Evolutionary conservation across 2,113 vertebrate species (phyloP), one percentile per base, ranked within the genome.

Genomic region (Parotia lawesii): DNA sequence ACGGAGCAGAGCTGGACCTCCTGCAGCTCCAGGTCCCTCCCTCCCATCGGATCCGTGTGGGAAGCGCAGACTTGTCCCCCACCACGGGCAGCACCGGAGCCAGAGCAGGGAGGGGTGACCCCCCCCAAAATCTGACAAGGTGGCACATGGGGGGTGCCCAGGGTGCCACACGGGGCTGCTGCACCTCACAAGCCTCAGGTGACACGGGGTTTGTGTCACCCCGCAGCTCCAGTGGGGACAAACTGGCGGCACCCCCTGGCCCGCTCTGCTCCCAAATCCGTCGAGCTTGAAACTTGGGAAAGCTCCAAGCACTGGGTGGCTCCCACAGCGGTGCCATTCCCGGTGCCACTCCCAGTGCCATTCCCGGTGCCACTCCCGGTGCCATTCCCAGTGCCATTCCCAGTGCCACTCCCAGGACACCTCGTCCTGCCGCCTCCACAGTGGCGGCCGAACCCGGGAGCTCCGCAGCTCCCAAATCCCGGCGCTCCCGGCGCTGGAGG

Each of bases 401-500:
- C 33, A 48, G 31, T 61, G 53, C 50, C 54, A n/a, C 13, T 22
- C 54, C 29, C 90, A 51, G 6, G 0, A 12, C 77, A 48, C 48
- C 79, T 12, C 0, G 0, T 6, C 12, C 67, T 71, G 85, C 82
- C 77, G 57, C 78, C 61, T 64, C 53, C 70, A 5, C 9, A 8
- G 60, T 18, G 69, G 35, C 70, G 81, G n/a, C 64, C 9, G 4
- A 45, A 27, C 47, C 82, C 9, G 1, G 29, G 72, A 86, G 75
- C 67, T 85, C 58, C 23, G 1, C 20, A 29, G 83, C 57, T 57
- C 28, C 69, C 24, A 0, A 69, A 18, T 3, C 23, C 58, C 4
- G 3, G 54, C 0, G 3, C n/a, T 11, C 3, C 3, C 1, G 12
- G n/a, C n/a, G 44, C 66, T 10, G 84, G 44, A 62, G 40, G 57